These are phyloP conservation scores for Eucidaris tribuloides DNA, from an alignment of 35 echinoderm and acorn worm genomes.

Conservation along the genomic window DNA sequence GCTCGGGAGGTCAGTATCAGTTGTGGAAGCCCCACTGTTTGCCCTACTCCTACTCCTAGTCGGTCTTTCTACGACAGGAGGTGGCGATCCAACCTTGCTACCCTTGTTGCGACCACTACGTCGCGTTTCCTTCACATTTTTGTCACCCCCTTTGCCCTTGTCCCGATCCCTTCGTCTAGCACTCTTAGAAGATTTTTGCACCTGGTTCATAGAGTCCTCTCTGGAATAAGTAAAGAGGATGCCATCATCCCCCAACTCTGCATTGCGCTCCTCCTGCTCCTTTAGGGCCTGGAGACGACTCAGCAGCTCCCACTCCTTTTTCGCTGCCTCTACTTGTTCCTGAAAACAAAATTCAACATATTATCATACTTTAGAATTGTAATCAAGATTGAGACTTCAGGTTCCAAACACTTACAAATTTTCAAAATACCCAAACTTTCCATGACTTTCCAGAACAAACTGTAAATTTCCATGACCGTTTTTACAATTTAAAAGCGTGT, in stretches of 20 bases:
- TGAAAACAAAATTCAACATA: slow-evolving; percentile 8
- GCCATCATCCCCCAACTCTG: slow-evolving; percentile 93
- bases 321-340: slow-evolving; percentile 92
- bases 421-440: too few species aligned
- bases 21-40: slow-evolving; percentile 40
- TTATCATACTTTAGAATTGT: too few species aligned
- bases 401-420: too few species aligned
- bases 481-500: too few species aligned
- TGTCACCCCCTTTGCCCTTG: slow-evolving; percentile 4
- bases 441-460: too few species aligned
- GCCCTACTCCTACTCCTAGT: slow-evolving; percentile 38
- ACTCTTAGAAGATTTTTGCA: slow-evolving; percentile 72
- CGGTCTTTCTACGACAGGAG: background rate
- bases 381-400: too few species aligned
- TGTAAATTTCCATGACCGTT: too few species aligned
- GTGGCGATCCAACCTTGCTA: slow-evolving; percentile 5
- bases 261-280: slow-evolving; percentile 78
- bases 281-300: slow-evolving; percentile 80
- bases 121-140: background rate
- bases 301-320: slow-evolving; percentile 95
- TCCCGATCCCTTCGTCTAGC: background rate
- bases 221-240: slow-evolving; percentile 85
- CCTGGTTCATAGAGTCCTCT: slow-evolving; percentile 94
- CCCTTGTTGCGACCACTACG: background rate
- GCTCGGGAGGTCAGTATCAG: background rate